Base-by-base conservation (phyloP, 2,797 vertebrate genomes). In the Hyperoplus immaculatus region DNA sequence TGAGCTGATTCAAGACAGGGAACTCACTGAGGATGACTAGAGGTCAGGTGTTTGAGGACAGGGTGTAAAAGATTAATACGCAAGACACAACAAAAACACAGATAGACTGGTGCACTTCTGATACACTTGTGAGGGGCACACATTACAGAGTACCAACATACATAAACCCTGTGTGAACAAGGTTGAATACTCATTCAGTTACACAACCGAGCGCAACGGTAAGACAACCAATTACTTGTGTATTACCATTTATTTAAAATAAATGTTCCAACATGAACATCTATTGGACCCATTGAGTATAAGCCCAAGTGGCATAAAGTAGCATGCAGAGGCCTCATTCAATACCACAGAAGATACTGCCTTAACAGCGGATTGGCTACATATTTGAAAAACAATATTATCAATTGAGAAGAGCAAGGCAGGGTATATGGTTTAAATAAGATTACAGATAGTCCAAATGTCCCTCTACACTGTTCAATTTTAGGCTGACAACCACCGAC, bases 1-100 rank as follows among this genome's bases (percentile, higher is more conserved):
- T 91, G 83, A 87, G 78, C 85, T 77, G 71, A 87, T 72, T 78
- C 60, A 81, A 82, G 80, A 77, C 72, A 81, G 69, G 61, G 55
- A 77, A 64, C 72, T 87, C 71, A 67, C 57, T 13, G 55, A 77
- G 56, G 61, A 68, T 71, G 78, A 83, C 77, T 56, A 51, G 55
- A 65, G 68, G 57, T 55, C 72, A 75, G 54, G 57, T 76, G 53
- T 69, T 16, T 59, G 39, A 41, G 56, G 36, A 68, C 29, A 60
- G 41, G 59, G 53, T 77, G 53, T 46, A 55, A 71, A 77, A 77
- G 65, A 76, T 62, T 78, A 83, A 86, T 74, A 76, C 65, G 71
- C 76, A 75, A 54, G 59, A 18, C 51, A 39, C 59, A 71, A 69
- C 67, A 66, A 41, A 75, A 69, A 78, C 42, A 60, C 46, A 60